A percentile compares a stretch with the other conserved stretches of the same genome.
Evolutionary conservation across 2,888 invertebrate species (phyloP).

Genomic region (Cenopis cana): DNA sequence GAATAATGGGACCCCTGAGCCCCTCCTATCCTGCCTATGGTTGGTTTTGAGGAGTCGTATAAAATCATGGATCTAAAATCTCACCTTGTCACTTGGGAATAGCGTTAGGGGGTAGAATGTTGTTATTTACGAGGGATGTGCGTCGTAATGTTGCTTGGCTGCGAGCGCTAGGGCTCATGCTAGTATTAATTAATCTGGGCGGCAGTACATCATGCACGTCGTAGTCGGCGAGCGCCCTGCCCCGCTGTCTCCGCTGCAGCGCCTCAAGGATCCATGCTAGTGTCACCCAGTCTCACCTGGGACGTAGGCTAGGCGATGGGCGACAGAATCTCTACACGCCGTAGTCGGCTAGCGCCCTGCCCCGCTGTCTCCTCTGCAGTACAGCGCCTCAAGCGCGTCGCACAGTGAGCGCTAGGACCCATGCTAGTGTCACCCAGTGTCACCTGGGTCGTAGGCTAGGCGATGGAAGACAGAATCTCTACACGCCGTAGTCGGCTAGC

Average conservation of each 20-base stretch:
- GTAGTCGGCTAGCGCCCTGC: constrained; percentile 50
- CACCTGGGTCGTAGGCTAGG: constrained; percentile 11
- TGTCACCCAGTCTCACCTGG: constrained; percentile 59
- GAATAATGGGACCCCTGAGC: no score
- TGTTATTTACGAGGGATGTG: no score
- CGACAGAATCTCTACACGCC: constrained; percentile 55
- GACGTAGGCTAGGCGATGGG: constrained; percentile 70
- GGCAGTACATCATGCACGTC: background rate
- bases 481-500: no score
- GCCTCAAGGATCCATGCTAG: background rate
- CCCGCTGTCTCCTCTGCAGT: constrained; percentile 72
- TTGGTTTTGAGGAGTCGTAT: background rate
- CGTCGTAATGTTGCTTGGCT: no score
- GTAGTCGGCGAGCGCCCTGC: background rate
- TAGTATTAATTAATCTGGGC: constrained; percentile 55
- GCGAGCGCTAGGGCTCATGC: no score
- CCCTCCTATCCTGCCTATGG: no score
- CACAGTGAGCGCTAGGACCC: no score
- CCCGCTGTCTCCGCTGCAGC: background rate
- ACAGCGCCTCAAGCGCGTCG: no score
- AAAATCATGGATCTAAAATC: background rate
- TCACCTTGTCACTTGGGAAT: no score
- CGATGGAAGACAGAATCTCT: background rate
- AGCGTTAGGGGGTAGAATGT: no score
- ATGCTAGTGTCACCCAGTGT: background rate